Evolutionary conservation across 1,140 invertebrate species (phyloP), one percentile per base, ranked within the genome.

Genomic region (Hestina assimilis): DNA sequence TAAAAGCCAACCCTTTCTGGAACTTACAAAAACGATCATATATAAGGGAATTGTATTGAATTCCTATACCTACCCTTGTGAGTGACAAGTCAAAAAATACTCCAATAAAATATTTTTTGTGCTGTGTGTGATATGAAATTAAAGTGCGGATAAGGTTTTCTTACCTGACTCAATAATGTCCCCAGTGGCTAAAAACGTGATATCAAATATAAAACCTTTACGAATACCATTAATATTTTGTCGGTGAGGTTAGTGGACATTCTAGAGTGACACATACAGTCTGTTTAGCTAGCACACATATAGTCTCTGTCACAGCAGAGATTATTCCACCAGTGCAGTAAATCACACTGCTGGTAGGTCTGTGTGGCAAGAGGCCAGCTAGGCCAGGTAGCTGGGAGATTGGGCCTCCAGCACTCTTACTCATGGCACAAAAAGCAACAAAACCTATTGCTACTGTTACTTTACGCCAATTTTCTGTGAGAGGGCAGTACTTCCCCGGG

Each of bases 1-100:
- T 57, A 57, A 57, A 57, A 57, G 54, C 45, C 46, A 57, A 57
- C 26, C 54, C 54, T 31, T 57, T 57, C 50, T 35, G 54, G 23
- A 48, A 50, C 45, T 48, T 35, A 46, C 46, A 57, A 57, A 57
- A 48, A 15, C 35, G 45, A 43, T 57, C 45, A 41, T 50, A 24
- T 35, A 55, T 43, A 42, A 50, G 21, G 45, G 38, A 57, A 57
- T 57, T 50, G 40, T 57, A 57, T 57, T 50, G 45, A 57, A 57
- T 48, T 50, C 47, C 23, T 48, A 42, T 21, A 24, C 38, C 26
- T 35, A 38, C 23, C 46, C 46, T 55, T 55, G 46, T 55, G 52
- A 55, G 21, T 35, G 31, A 43, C 52, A 38, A 55, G 43, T 55
- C 28, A 31, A 24, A 47, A 31, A 47, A 47, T 47, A 47, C 20